Evolutionary conservation across 1,140 invertebrate genomes (phyloP).

Genomic region (Cyphomyrmex costatus): DNA sequence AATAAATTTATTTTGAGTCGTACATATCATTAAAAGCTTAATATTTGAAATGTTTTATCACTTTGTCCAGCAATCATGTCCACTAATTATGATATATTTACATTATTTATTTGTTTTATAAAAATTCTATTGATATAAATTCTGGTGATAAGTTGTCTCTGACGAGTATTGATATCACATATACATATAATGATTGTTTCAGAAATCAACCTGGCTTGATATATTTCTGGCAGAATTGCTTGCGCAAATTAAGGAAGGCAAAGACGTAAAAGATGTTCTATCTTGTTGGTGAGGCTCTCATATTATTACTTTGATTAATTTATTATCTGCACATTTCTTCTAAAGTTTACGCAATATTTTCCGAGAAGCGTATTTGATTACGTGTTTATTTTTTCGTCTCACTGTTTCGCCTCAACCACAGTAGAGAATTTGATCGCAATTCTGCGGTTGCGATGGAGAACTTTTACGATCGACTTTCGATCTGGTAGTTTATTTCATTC

Average conservation of each 20-base stretch:
- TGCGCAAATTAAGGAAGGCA: constrained; percentile 88
- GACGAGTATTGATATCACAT: constrained; percentile 5
- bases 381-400: not conserved
- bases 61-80: no score
- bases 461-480: constrained; percentile 7
- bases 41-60: no score
- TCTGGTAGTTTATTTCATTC: not conserved
- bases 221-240: constrained; percentile 89
- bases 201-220: constrained; percentile 90
- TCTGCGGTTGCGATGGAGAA: constrained; percentile 44
- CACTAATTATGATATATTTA: no score
- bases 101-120: no score
- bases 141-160: not conserved
- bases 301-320: not conserved
- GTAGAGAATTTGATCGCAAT: constrained; percentile 58
- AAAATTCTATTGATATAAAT: no score
- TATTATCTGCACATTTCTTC: not conserved
- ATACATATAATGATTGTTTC: constrained; percentile 78
- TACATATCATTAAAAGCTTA: no score
- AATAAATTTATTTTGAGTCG: no score
- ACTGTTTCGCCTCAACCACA: constrained; percentile 46
- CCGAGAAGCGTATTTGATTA: constrained; percentile 13
- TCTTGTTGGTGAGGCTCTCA: constrained; percentile 88
- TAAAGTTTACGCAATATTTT: constrained; percentile 23
- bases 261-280: constrained; percentile 88